phyloP scores from a whole-genome alignment of 2,113 vertebrate genomes.

The Lanius collurio region DNA sequence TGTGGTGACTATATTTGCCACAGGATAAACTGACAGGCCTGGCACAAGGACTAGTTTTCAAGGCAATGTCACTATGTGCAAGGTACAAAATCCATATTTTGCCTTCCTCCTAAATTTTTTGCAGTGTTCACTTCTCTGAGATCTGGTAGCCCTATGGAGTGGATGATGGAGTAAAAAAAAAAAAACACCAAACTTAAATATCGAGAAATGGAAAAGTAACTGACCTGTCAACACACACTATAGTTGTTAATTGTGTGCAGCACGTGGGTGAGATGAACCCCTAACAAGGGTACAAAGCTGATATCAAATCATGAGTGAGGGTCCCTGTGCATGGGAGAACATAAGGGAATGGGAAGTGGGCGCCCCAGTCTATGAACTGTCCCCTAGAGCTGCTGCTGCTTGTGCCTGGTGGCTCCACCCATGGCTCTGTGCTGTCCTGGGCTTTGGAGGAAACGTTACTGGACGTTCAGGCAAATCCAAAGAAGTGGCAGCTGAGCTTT shows the following conservation, averaged over 20 bases:
- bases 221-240: not conserved
- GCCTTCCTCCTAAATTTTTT: not conserved
- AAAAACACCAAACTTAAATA: not conserved
- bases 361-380: not conserved
- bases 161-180: not conserved
- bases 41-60: not conserved
- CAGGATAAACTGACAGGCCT: not conserved
- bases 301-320: not conserved
- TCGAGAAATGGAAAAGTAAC: not conserved
- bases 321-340: not conserved
- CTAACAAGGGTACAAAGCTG: not conserved
- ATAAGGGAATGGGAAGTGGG: not conserved
- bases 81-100: not conserved
- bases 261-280: not conserved
- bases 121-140: not conserved
- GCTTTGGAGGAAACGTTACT: not conserved
- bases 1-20: not conserved
- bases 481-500: not conserved
- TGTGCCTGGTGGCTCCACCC: not conserved
- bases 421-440: not conserved
- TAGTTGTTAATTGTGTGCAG: not conserved
- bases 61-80: not conserved
- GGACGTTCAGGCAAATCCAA: not conserved
- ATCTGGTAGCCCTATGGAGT: not conserved
- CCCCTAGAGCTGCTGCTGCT: not conserved